Evolutionary conservation across 2,888 invertebrate species (phyloP).

Genomic region (Chrysomela aeneicollis): DNA sequence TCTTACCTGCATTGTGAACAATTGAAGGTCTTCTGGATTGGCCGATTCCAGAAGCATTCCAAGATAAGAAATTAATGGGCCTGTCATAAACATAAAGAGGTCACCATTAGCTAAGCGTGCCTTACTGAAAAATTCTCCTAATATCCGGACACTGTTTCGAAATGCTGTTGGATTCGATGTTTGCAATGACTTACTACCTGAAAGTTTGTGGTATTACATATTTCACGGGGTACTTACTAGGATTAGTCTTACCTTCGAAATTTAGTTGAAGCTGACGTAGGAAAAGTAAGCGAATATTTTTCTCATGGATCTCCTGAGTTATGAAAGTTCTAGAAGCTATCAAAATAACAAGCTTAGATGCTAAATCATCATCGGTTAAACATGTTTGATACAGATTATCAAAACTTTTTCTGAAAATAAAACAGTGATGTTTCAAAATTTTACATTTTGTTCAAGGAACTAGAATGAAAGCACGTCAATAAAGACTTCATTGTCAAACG

Average conservation of each 20-base stretch:
- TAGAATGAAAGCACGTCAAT: too few species aligned
- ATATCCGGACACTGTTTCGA: constrained; percentile 57
- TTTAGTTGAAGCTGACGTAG: constrained; percentile 53
- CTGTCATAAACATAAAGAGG: constrained; percentile 48
- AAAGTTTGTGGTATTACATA: constrained; percentile 23
- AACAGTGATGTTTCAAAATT: neutral
- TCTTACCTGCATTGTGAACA: constrained; percentile 59
- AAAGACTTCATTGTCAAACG: too few species aligned
- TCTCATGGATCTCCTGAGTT: constrained; percentile 45
- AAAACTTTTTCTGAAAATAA: constrained; percentile 52
- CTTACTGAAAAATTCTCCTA: constrained; percentile 58
- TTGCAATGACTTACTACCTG: constrained; percentile 43
- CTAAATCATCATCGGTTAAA: constrained; percentile 52
- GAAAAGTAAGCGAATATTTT: constrained; percentile 49
- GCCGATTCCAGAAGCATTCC: constrained; percentile 58
- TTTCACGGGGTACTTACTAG: neutral
- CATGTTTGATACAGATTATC: constrained; percentile 52
- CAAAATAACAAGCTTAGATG: constrained; percentile 54
- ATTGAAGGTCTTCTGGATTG: constrained; percentile 57
- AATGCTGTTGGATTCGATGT: constrained; percentile 50
- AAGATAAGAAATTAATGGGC: constrained; percentile 58
- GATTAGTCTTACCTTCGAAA: constrained; percentile 52
- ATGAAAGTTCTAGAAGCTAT: constrained; percentile 55
- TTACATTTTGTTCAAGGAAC: constrained; percentile 12
- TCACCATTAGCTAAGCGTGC: constrained; percentile 49